phyloP scores from a whole-genome alignment of 1,140 invertebrate genomes.

The Goniozus legneri region DNA sequence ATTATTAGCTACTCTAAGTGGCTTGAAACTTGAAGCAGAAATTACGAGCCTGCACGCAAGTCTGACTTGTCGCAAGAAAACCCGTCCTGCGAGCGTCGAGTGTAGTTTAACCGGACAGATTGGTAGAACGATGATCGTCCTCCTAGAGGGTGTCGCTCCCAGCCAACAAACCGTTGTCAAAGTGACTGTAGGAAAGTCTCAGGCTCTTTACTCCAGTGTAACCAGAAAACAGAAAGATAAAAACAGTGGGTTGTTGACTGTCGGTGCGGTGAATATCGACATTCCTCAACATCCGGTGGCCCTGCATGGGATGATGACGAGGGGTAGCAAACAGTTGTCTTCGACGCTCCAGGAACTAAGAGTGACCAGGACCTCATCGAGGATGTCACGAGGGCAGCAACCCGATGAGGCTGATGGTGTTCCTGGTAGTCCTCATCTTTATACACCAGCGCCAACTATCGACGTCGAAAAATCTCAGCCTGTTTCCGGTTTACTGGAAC shows the following conservation, averaged over 20 bases:
- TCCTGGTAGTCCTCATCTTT: slow-evolving; percentile 61
- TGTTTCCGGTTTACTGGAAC: slow-evolving; percentile 62
- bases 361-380: slow-evolving; percentile 72
- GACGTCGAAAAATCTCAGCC: slow-evolving; percentile 39
- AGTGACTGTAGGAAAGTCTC: slow-evolving; percentile 87
- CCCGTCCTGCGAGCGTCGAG: slow-evolving; percentile 68
- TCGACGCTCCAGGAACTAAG: slow-evolving; percentile 84
- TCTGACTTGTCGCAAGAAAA: slow-evolving; percentile 75
- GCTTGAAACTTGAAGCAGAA: slow-evolving; percentile 88
- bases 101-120: slow-evolving; percentile 87
- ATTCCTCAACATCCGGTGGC: slow-evolving; percentile 96
- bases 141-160: slow-evolving; percentile 85
- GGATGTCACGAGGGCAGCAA: slow-evolving; percentile 62
- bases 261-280: slow-evolving; percentile 87
- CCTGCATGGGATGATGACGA: slow-evolving; percentile 94
- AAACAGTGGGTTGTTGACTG: slow-evolving; percentile 81
- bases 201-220: slow-evolving; percentile 83
- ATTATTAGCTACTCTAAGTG: slow-evolving; percentile 85
- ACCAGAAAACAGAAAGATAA: slow-evolving; percentile 75
- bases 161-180: slow-evolving; percentile 93
- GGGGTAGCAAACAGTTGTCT: slow-evolving; percentile 88
- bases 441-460: slow-evolving; percentile 41
- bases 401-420: slow-evolving; percentile 55
- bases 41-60: slow-evolving; percentile 79
- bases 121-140: slow-evolving; percentile 86